phyloP scores from a whole-genome alignment of 1,140 invertebrate genomes.

The Scaptomyza pallida region DNA sequence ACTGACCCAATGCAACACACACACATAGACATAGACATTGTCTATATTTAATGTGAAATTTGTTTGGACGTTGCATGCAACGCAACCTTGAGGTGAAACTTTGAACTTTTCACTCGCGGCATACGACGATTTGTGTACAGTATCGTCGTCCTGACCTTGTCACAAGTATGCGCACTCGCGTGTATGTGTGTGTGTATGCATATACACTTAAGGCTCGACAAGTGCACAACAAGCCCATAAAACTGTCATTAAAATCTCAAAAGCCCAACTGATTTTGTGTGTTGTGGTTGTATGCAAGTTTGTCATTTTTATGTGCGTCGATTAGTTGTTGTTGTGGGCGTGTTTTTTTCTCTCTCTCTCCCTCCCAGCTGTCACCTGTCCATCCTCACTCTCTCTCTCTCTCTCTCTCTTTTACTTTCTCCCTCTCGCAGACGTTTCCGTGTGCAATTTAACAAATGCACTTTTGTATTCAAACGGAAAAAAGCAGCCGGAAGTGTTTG shows the following conservation, averaged over 20 bases:
- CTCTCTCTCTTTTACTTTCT: slow-evolving; percentile 2
- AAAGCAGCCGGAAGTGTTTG: slow-evolving; percentile 48
- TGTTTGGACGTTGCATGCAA: too few relatives aligned
- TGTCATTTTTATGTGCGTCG: slow-evolving; percentile 24
- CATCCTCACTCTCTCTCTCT: too few relatives aligned
- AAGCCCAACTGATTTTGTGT: slow-evolving; percentile 14
- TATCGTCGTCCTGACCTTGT: slow-evolving; percentile 22
- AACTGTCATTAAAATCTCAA: slow-evolving; percentile 55
- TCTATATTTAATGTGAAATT: too few relatives aligned
- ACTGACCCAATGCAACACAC: slow-evolving; percentile 9
- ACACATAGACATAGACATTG: not conserved
- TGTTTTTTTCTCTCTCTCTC: slow-evolving; percentile 1
- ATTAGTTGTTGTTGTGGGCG: slow-evolving; percentile 25
- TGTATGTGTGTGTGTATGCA: slow-evolving; percentile 2
- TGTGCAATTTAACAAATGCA: slow-evolving; percentile 70
- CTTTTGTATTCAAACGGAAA: slow-evolving; percentile 18
- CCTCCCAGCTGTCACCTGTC: too few relatives aligned
- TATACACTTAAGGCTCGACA: slow-evolving; percentile 10
- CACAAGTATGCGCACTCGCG: not conserved
- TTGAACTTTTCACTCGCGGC: slow-evolving; percentile 44
- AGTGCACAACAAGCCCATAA: slow-evolving; percentile 62
- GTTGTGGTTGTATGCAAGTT: slow-evolving; percentile 13
- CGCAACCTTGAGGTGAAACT: slow-evolving; percentile 45
- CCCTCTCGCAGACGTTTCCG: slow-evolving; percentile 45
- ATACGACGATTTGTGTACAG: not conserved